A percentile compares a stretch with the other conserved stretches of the same genome.
Conservation (phyloP, 2,888 invertebrate species). For the Polyommatus iphigenia region DNA sequence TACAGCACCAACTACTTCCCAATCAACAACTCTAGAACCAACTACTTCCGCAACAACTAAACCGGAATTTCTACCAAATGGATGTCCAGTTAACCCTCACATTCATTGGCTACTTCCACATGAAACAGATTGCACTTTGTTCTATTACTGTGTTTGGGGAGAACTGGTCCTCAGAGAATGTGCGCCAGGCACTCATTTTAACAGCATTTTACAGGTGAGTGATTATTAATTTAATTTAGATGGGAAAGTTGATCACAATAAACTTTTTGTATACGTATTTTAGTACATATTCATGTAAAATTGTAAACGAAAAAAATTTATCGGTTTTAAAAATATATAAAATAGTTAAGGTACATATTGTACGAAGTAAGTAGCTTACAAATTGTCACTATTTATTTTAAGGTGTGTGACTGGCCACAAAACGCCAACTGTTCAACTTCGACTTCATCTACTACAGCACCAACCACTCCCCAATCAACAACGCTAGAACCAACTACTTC, state of each 20-base stretch:
- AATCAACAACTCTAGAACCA: background rate
- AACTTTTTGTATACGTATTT: too few species aligned
- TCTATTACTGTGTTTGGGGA: conserved; percentile 68
- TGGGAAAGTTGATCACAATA: background rate
- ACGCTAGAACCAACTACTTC: background rate
- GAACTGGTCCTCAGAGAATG: conserved; percentile 50
- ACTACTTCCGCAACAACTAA: background rate
- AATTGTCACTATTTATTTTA: too few species aligned
- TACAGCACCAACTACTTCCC: conserved; percentile 25
- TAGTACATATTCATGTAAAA: too few species aligned
- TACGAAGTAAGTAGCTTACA: too few species aligned
- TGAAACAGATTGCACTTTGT: conserved; percentile 54
- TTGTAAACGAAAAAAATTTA: too few species aligned
- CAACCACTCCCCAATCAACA: conserved; percentile 28
- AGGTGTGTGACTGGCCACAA: too few species aligned
- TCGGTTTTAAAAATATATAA: too few species aligned
- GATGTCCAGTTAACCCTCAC: conserved; percentile 60
- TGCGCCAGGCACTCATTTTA: conserved; percentile 54
- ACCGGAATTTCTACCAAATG: conserved; percentile 53
- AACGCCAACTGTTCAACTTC: background rate
- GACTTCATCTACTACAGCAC: conserved; percentile 5
- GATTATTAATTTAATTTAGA: background rate
- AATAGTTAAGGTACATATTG: too few species aligned
- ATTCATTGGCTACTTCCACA: conserved; percentile 63
- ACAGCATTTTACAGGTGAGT: conserved; percentile 55